These are phyloP conservation scores for Fissipunctia ypsillon DNA, from an alignment of 2,888 invertebrate species.

Conservation along the genomic window DNA sequence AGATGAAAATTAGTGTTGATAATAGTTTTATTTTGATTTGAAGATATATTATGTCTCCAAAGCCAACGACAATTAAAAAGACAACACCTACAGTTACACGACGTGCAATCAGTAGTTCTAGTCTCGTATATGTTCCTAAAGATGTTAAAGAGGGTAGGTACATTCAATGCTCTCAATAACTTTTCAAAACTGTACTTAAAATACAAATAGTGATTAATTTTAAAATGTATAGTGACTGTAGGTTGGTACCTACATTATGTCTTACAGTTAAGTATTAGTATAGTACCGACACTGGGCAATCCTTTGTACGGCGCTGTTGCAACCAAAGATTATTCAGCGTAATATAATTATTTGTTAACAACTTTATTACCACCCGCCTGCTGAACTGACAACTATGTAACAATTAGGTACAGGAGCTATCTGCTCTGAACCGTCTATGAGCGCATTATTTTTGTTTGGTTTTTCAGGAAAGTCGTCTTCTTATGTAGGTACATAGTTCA, in stretches of 20 bases:
- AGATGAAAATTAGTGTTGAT: background rate
- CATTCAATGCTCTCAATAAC: background rate
- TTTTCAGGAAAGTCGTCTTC: background rate
- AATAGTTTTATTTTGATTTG: background rate
- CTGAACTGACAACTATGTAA: background rate
- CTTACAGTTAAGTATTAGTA: no score
- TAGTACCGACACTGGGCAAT: background rate
- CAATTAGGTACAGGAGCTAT: background rate
- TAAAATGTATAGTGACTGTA: no score
- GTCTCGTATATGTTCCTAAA: conserved; percentile 78
- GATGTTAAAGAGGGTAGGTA: conserved; percentile 80
- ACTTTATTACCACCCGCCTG: background rate
- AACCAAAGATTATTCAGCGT: background rate
- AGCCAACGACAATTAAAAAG: conserved; percentile 79
- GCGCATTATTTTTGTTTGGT: background rate
- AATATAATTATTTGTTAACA: background rate
- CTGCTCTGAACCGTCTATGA: no score
- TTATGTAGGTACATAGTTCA: no score
- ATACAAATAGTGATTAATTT: no score
- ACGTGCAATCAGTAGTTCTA: conserved; percentile 82
- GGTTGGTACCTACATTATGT: no score
- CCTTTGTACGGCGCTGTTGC: background rate
- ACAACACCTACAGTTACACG: conserved; percentile 70
- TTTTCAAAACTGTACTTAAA: background rate
- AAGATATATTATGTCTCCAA: conserved; percentile 35